Conservation (phyloP, 2,113 vertebrate genomes). For the Sceloporus undulatus region DNA sequence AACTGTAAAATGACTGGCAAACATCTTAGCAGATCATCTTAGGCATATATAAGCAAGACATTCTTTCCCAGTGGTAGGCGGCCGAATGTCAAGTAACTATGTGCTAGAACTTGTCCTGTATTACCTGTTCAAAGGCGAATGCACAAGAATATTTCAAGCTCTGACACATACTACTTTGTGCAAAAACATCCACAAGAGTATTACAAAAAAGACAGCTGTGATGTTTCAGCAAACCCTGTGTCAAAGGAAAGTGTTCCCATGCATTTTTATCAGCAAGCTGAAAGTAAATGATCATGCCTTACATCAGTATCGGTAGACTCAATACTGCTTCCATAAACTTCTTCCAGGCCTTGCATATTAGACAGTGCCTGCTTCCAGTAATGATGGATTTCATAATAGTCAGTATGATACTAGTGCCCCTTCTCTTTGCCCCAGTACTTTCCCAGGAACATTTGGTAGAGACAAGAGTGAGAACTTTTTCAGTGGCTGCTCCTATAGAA, state of each 20-base stretch:
- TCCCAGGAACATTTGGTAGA: too few species aligned
- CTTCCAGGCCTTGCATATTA: neutral
- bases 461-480: too few species aligned
- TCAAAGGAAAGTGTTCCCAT: conserved; percentile 60
- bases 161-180: conserved; percentile 62
- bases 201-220: conserved; percentile 58
- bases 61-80: conserved; percentile 36
- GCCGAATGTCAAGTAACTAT: conserved; percentile 52
- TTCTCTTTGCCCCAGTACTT: too few species aligned
- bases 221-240: conserved; percentile 62
- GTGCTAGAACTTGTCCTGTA: conserved; percentile 65
- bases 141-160: conserved; percentile 63
- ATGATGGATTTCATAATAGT: neutral
- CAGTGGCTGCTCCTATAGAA: too few species aligned
- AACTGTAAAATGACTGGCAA: conserved; percentile 48
- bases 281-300: conserved; percentile 37
- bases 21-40: conserved; percentile 49
- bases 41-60: conserved; percentile 39
- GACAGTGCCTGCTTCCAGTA: neutral
- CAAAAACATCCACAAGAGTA: conserved; percentile 65
- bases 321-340: neutral
- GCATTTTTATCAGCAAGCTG: conserved; percentile 59
- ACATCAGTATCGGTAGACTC: conserved; percentile 14
- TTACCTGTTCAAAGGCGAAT: conserved; percentile 69
- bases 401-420: neutral